Conservation (phyloP, 2,113 vertebrate species). For the Hemibagrus wyckioides region DNA sequence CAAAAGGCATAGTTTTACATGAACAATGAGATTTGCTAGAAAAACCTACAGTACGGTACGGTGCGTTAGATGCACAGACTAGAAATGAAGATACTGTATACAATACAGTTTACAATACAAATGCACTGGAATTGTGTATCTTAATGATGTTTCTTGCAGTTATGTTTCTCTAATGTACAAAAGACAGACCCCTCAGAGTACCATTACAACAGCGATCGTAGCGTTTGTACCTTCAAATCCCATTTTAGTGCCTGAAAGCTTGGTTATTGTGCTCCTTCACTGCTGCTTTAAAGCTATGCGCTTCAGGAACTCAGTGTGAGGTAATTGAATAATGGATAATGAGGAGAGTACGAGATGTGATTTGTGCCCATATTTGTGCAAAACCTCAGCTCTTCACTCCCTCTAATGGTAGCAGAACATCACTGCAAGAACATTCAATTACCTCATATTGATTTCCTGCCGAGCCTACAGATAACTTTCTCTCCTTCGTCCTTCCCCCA, state of each 20-base stretch:
- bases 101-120: background rate
- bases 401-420: slow-evolving; percentile 17
- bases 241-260: background rate
- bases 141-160: background rate
- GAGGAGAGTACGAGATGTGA: background rate
- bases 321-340: background rate
- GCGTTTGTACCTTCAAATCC: background rate
- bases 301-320: background rate
- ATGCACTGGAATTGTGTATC: background rate
- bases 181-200: too few relatives aligned
- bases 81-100: background rate
- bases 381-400: slow-evolving; percentile 25
- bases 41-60: slow-evolving; percentile 43
- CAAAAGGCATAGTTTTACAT: slow-evolving; percentile 24
- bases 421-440: slow-evolving; percentile 32
- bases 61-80: slow-evolving; percentile 52
- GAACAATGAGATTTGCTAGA: background rate
- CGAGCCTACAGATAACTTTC: slow-evolving; percentile 26
- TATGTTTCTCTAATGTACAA: background rate
- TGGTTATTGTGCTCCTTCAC: background rate
- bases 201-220: background rate
- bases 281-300: background rate
- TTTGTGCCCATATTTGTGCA: slow-evolving; percentile 13
- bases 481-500: background rate
- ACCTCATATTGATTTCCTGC: slow-evolving; percentile 30